A percentile compares a stretch with the other conserved stretches of the same genome.
Evolutionary conservation across 2,113 vertebrate genomes (phyloP).

Genomic region (Elephantulus edwardii): DNA sequence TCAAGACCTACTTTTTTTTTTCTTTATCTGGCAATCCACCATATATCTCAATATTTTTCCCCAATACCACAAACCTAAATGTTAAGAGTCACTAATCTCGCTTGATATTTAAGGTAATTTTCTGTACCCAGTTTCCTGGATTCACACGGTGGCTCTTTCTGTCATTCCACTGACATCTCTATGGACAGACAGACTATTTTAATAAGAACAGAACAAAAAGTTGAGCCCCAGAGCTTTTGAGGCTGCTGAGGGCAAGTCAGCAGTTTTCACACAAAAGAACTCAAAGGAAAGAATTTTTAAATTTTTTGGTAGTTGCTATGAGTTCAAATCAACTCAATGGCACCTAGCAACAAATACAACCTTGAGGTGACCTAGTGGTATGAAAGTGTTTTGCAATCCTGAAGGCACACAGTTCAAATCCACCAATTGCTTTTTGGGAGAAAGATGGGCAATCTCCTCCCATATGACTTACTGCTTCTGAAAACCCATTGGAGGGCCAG

Average conservation of each 20-base stretch:
- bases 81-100: neutral
- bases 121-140: neutral
- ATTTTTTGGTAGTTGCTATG: neutral
- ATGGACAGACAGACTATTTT: too few species aligned
- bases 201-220: neutral
- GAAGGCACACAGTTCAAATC: too few species aligned
- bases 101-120: neutral
- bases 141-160: neutral
- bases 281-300: constrained; percentile 37
- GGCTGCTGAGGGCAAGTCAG: constrained; percentile 21
- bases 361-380: too few species aligned
- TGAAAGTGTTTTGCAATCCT: too few species aligned
- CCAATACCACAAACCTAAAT: too few species aligned
- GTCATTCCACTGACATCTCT: neutral
- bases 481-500: too few species aligned
- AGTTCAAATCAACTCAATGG: neutral
- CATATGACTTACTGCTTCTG: too few species aligned
- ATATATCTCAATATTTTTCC: too few species aligned
- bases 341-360: neutral
- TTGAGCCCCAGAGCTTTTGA: neutral
- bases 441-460: too few species aligned
- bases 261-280: neutral
- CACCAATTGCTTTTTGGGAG: too few species aligned
- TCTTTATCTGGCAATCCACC: too few species aligned
- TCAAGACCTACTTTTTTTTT: too few species aligned